phyloP scores from a whole-genome alignment of 2,888 invertebrate species.

The Oxyscelio sp. region DNA sequence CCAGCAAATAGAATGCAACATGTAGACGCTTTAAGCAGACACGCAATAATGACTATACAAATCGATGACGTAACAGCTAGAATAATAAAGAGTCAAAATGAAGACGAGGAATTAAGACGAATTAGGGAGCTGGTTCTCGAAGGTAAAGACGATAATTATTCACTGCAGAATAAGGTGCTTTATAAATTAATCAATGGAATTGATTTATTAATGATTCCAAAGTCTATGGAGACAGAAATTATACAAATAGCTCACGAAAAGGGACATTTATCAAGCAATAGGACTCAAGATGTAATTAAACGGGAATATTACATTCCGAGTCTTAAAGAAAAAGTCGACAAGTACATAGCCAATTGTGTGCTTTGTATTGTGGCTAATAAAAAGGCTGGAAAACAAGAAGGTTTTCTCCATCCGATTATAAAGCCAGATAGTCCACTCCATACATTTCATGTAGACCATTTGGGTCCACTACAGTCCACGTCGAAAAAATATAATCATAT shows the following conservation, averaged over 20 bases:
- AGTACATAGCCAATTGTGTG: too few relatives aligned
- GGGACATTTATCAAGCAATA: constrained; percentile 32
- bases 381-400: too few relatives aligned
- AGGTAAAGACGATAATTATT: not conserved
- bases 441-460: too few relatives aligned
- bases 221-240: constrained; percentile 16
- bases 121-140: constrained; percentile 2
- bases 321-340: too few relatives aligned
- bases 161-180: not conserved
- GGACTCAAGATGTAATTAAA: constrained; percentile 16
- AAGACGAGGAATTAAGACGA: constrained; percentile 18
- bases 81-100: constrained; percentile 22
- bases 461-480: too few relatives aligned
- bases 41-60: constrained; percentile 13
- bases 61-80: constrained; percentile 17
- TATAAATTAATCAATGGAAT: constrained; percentile 29
- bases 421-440: too few relatives aligned
- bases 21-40: constrained; percentile 53
- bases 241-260: constrained; percentile 41
- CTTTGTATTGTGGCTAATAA: too few relatives aligned
- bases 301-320: too few relatives aligned
- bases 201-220: constrained; percentile 27
- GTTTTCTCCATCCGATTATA: too few relatives aligned
- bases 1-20: constrained; percentile 42
- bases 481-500: too few relatives aligned